Percentiles rank a stretch among this genome's conserved stretches.
These are phyloP conservation scores for Drosophila neutralis DNA, from an alignment of 2,888 invertebrate species.

Conservation along the genomic window DNA sequence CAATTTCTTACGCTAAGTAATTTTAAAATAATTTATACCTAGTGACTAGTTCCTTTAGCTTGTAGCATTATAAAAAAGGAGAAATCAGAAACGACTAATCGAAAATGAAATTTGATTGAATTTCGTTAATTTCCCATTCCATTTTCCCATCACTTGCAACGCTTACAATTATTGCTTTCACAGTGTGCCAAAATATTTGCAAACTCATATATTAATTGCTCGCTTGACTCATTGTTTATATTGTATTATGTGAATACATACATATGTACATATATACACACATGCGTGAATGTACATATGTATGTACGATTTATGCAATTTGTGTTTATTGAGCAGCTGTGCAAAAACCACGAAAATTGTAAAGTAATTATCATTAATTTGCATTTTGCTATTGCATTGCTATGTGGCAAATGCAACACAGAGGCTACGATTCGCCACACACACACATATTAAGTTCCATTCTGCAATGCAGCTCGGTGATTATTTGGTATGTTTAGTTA, in stretches of 20 bases:
- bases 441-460: conserved; percentile 1
- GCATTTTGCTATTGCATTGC: background rate
- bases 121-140: conserved; percentile 13
- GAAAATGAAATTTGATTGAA: background rate
- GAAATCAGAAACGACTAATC: background rate
- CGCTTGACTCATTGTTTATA: background rate
- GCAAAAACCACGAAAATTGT: conserved; percentile 8
- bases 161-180: conserved; percentile 31
- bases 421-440: background rate
- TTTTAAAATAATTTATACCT: background rate
- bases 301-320: conserved; percentile 1
- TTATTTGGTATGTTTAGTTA: conserved; percentile 29
- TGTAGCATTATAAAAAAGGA: background rate
- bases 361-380: conserved; percentile 32
- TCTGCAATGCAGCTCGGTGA: conserved; percentile 4
- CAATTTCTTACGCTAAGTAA: background rate
- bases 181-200: conserved; percentile 31
- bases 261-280: background rate
- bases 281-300: background rate
- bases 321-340: conserved; percentile 2
- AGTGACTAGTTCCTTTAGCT: background rate
- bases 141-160: conserved; percentile 9
- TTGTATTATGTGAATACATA: background rate
- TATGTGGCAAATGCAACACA: background rate
- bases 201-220: background rate